These are phyloP conservation scores for Leucophora obtusa DNA, from an alignment of 2,888 invertebrate species.

Conservation along the genomic window DNA sequence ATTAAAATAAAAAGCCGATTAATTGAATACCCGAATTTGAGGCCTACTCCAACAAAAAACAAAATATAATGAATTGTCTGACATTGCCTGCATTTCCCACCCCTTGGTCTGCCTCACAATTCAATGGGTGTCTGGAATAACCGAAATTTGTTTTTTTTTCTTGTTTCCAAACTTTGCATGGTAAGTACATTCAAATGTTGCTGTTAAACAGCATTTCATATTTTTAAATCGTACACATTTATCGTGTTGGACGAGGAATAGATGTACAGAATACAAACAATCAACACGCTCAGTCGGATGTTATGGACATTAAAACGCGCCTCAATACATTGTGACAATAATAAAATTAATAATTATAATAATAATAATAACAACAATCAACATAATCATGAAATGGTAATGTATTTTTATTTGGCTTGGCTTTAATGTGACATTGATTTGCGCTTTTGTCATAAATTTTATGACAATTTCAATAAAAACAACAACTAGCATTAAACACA, in stretches of 20 bases:
- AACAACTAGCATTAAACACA: background rate
- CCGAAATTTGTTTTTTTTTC: too few species aligned
- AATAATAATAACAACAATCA: conserved; percentile 51
- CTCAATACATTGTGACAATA: conserved; percentile 72
- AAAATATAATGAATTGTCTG: too few species aligned
- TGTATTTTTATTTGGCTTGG: conserved; percentile 45
- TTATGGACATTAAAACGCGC: conserved; percentile 72
- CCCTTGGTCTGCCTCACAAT: too few species aligned
- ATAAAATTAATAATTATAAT: conserved; percentile 70
- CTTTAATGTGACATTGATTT: conserved; percentile 63
- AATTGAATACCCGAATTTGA: too few species aligned
- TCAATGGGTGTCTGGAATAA: too few species aligned
- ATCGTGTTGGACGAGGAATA: background rate
- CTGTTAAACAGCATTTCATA: too few species aligned
- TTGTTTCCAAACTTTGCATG: too few species aligned
- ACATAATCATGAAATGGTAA: conserved; percentile 44
- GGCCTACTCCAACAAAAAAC: too few species aligned
- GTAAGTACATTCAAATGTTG: too few species aligned
- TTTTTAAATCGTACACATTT: too few species aligned
- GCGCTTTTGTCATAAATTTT: conserved; percentile 56
- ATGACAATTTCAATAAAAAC: conserved; percentile 24
- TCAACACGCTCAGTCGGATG: conserved; percentile 68
- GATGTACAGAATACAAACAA: conserved; percentile 28
- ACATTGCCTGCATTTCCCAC: too few species aligned
- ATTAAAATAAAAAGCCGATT: too few species aligned